phyloP scores from a whole-genome alignment of 2,113 vertebrate species.

The Cynocephalus volans region DNA sequence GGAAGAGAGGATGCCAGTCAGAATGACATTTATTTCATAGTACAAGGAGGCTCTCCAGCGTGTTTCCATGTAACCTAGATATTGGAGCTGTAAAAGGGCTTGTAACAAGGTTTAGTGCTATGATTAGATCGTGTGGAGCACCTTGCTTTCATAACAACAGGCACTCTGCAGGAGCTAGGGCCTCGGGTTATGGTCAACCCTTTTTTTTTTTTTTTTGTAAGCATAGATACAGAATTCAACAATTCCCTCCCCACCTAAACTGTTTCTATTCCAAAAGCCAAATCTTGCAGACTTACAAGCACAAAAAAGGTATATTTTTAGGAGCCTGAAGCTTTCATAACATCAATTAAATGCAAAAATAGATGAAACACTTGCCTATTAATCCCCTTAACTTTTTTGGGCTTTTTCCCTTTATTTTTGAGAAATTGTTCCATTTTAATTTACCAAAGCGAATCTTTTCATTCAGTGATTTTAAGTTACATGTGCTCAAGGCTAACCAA shows the following conservation, averaged over 20 bases:
- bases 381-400: slow-evolving; percentile 77
- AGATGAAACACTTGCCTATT: slow-evolving; percentile 79
- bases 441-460: slow-evolving; percentile 82
- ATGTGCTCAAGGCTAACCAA: slow-evolving; percentile 84
- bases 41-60: slow-evolving; percentile 90
- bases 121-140: slow-evolving; percentile 92
- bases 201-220: slow-evolving; percentile 44
- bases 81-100: slow-evolving; percentile 91
- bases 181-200: slow-evolving; percentile 88
- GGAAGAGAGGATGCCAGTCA: slow-evolving; percentile 91
- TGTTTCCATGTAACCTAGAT: slow-evolving; percentile 92
- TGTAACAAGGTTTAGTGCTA: slow-evolving; percentile 92
- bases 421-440: slow-evolving; percentile 86
- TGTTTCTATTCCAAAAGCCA: slow-evolving; percentile 77
- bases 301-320: slow-evolving; percentile 79
- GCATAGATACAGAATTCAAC: slow-evolving; percentile 74
- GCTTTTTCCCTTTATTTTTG: slow-evolving; percentile 71
- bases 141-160: slow-evolving; percentile 91
- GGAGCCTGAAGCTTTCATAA: slow-evolving; percentile 77
- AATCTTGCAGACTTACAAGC: slow-evolving; percentile 75
- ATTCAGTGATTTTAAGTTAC: slow-evolving; percentile 78
- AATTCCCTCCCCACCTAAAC: slow-evolving; percentile 77
- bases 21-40: slow-evolving; percentile 93
- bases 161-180: slow-evolving; percentile 87
- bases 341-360: slow-evolving; percentile 78